Evolutionary conservation across 2,888 invertebrate genomes (phyloP).

Genomic region (Pycnomerus fuliginosus): DNA sequence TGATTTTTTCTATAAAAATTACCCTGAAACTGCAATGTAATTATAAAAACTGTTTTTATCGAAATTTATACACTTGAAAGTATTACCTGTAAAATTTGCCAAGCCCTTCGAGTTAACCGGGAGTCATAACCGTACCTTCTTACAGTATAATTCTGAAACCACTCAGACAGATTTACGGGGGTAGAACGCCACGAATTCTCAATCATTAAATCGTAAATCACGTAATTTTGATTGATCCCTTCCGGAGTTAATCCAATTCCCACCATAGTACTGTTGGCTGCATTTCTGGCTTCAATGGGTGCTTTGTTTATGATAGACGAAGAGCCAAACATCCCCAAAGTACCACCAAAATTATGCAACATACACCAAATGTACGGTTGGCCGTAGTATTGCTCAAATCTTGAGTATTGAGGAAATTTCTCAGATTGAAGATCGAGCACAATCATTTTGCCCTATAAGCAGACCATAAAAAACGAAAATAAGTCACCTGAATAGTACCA

Average conservation of each 20-base stretch:
- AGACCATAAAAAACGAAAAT: too few relatives aligned
- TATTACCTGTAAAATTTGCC: conserved; percentile 68
- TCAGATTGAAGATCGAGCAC: conserved; percentile 89
- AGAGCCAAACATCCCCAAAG: conserved; percentile 88
- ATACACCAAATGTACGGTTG: conserved; percentile 97
- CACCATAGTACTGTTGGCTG: conserved; percentile 74
- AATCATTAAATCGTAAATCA: conserved; percentile 86
- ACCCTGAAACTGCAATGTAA: too few relatives aligned
- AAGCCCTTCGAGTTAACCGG: conserved; percentile 59
- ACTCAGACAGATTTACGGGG: conserved; percentile 59
- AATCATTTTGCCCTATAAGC: conserved; percentile 76
- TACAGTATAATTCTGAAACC: conserved; percentile 66
- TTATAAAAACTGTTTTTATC: too few relatives aligned
- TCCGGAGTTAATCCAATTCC: conserved; percentile 92
- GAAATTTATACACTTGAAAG: too few relatives aligned
- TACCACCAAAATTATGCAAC: conserved; percentile 95
- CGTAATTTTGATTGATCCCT: conserved; percentile 94
- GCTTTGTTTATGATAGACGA: conserved; percentile 69
- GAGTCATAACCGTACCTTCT: conserved; percentile 71
- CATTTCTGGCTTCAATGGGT: conserved; percentile 61
- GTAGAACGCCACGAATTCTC: conserved; percentile 74
- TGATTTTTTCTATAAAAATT: too few relatives aligned
- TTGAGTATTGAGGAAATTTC: conserved; percentile 74
- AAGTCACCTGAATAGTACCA: too few relatives aligned
- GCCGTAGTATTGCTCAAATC: conserved; percentile 80